Evolutionary conservation across 2,797 vertebrate genomes (phyloP), one percentile per base, ranked within the genome.

Genomic region (Peromyscus nudipes): DNA sequence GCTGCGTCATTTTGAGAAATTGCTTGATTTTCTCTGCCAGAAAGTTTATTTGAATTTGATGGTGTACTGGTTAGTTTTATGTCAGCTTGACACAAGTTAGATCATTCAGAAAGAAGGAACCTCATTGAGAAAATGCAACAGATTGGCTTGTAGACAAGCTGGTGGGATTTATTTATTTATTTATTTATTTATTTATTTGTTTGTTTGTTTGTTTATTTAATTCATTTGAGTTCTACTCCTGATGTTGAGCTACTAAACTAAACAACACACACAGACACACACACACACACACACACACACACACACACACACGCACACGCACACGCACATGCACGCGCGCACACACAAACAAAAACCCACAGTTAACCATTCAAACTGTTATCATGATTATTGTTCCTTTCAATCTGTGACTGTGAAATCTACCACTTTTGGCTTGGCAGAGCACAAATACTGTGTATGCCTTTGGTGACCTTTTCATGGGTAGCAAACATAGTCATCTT

Each of bases 241-340:
- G 85, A 93, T 60, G 11, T 52, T 85, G 40, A 91, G 40, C 34
- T 95, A 95, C 37, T 86, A 91, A 96, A 79, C 77, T 25, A 86
- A 11, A 37, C 52, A 75, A 75, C 64, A 19, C n/a, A 77, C 80
- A 83, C 81, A 40, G n/a, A n/a, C n/a, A n/a, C n/a, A n/a, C n/a
- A n/a, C n/a, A n/a, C n/a, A n/a, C n/a, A n/a, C n/a, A n/a, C n/a
- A n/a, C n/a, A n/a, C n/a, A n/a, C n/a, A n/a, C n/a, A n/a, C n/a
- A n/a, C n/a, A n/a, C n/a, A n/a, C n/a, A n/a, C 37, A 71, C 46
- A 69, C 23, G 14, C 17, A n/a, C 43, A 67, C 31, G 9, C 55
- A 82, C 52, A 80, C 31, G 46, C 60, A 84, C 62, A 57, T 62
- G 31, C 57, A 19, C 57, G 31, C 27, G 52, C 31, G 37, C 34